Base-by-base conservation (phyloP, 53 echinoderm and acorn worm species). In the Pentamera pediparva region DNA sequence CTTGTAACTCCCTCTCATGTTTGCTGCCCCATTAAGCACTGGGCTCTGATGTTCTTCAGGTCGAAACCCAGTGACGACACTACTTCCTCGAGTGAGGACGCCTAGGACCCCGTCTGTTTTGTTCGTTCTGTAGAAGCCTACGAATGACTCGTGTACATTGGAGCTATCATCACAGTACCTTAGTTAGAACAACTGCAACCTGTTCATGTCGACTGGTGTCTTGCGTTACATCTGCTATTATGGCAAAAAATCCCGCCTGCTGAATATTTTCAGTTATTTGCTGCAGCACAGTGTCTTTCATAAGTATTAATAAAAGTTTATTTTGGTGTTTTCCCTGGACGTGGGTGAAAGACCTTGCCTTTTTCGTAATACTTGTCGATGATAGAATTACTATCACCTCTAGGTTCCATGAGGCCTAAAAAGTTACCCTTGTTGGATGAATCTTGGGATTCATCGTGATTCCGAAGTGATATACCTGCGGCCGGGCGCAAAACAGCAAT, bases 21-120 rank as follows among this genome's bases (percentile, higher is more conserved):
- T 77, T 11, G 77, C 77, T 63, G 77, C 77, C 13, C 62, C 63
- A 36, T 77, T 64, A 27, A 77, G 37, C 62, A 62, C 39, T 77
- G 77, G 15, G 56, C 45, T 49, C 64, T 37, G 8, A 77, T 77
- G 18, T 48, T 36, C 35, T 63, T 77, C 6, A 77, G 62, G 49
- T 77, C 62, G 3, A 77, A 62, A 22, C 64, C 49, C 15, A 63
- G 21, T 21, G 45, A 30, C 36, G 21, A 39, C 34, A 77, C 35
- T 37, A 63, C 33, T 24, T 38, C 49, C 22, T 48, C 37, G 32
- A 77, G 64, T 37, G 22, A 21, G 6, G 47, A 39, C 30, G 49
- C 62, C 26, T 62, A 77, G 27, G 33, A 49, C 45, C 2, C 62
- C 62, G 50, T 63, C 77, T 19, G 59, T 38, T 58, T 35, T 63